Conservation (phyloP, 2,797 vertebrate species). For the Poecilia picta region DNA sequence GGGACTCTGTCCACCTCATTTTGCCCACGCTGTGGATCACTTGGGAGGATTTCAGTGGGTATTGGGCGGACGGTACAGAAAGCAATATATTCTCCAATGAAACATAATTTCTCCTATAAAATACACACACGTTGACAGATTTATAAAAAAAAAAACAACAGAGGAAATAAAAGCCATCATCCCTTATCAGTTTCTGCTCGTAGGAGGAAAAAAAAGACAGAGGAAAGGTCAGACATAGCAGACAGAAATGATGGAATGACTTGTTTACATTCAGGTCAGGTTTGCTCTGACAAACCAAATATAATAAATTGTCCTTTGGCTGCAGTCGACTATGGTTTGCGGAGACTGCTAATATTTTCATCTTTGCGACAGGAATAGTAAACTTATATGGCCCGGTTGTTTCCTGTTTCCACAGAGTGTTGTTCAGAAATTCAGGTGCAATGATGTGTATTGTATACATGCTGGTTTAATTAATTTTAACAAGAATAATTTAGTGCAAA, state of each 20-base stretch:
- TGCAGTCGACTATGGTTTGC: not conserved
- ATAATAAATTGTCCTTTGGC: constrained; percentile 15
- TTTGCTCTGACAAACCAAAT: constrained; percentile 11
- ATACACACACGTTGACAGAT: not conserved
- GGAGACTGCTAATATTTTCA: not conserved
- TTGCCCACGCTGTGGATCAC: constrained; percentile 29
- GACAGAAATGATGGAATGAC: constrained; percentile 8
- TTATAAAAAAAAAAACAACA: not conserved
- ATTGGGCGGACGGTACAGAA: not conserved
- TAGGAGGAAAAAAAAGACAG: constrained; percentile 2
- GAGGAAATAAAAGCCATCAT: not conserved
- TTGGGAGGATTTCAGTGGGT: constrained; percentile 22
- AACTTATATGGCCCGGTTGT: not conserved
- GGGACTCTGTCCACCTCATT: constrained; percentile 37
- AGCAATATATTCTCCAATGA: constrained; percentile 5
- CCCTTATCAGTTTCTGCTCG: not conserved
- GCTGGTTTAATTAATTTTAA: not conserved
- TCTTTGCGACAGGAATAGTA: not conserved
- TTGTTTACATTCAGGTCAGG: not conserved
- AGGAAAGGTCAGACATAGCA: constrained; percentile 25
- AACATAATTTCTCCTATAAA: constrained; percentile 2
- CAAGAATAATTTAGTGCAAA: not conserved
- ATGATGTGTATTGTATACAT: not conserved
- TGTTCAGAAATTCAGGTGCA: not conserved
- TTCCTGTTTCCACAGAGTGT: not conserved